These are phyloP conservation scores for Sebastes baramenuke DNA, from an alignment of 2,797 vertebrate genomes.

Conservation along the genomic window DNA sequence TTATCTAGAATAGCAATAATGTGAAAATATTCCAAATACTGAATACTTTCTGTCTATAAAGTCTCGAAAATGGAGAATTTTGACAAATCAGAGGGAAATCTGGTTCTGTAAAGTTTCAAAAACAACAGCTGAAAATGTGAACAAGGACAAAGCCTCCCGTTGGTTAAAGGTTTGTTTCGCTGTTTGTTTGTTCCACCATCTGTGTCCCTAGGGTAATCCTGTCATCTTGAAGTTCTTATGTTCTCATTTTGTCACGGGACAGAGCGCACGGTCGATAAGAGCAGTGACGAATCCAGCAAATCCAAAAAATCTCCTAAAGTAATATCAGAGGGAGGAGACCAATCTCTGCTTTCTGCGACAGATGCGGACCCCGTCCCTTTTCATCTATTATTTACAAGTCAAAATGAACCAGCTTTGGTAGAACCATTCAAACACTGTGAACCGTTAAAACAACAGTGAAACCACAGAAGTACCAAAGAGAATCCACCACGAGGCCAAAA, in stretches of 20 bases:
- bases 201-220: background rate
- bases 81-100: background rate
- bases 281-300: background rate
- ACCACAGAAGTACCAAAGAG: background rate
- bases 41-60: background rate
- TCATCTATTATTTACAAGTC: constrained; percentile 46
- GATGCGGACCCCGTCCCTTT: background rate
- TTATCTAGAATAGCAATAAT: background rate
- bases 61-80: background rate
- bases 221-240: constrained; percentile 3
- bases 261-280: background rate
- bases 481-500: background rate
- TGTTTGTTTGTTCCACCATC: background rate
- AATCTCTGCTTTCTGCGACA: background rate
- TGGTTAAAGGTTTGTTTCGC: background rate
- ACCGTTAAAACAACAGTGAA: background rate
- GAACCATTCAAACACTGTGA: background rate
- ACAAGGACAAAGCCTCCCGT: background rate
- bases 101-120: background rate
- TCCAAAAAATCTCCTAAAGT: background rate
- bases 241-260: background rate
- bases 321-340: background rate
- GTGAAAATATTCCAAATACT: background rate
- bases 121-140: background rate
- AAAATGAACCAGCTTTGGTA: background rate